A percentile compares a stretch with the other conserved stretches of the same genome.
These are phyloP conservation scores for Onchidella celtica DNA, from an alignment of 2,888 invertebrate species.

Conservation along the genomic window DNA sequence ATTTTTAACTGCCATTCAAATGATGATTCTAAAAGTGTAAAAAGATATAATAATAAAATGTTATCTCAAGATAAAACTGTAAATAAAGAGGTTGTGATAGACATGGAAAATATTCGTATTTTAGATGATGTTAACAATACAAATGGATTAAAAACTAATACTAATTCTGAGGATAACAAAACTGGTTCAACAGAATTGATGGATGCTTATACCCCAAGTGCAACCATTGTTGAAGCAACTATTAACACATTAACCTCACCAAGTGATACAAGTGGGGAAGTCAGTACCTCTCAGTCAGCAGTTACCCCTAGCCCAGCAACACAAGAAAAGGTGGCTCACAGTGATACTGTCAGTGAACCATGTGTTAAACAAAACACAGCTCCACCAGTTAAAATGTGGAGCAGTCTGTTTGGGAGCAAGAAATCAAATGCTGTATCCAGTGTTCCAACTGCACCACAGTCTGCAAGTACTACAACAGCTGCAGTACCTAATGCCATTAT, in stretches of 20 bases:
- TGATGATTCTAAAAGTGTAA: not conserved
- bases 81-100: slow-evolving; percentile 35
- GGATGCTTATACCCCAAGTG: too few relatives aligned
- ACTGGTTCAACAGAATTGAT: too few relatives aligned
- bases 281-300: too few relatives aligned
- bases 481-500: slow-evolving; percentile 26
- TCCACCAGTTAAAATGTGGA: slow-evolving; percentile 45
- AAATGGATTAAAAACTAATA: too few relatives aligned
- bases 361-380: not conserved
- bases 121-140: slow-evolving; percentile 4
- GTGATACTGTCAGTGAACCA: not conserved
- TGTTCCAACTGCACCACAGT: not conserved
- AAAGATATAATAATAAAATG: not conserved
- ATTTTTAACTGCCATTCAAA: slow-evolving; percentile 7
- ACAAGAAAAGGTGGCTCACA: too few relatives aligned
- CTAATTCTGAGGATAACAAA: too few relatives aligned
- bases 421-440: slow-evolving; percentile 13
- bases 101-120: slow-evolving; percentile 33
- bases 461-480: not conserved
- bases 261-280: too few relatives aligned
- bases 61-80: not conserved
- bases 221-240: too few relatives aligned
- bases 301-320: too few relatives aligned
- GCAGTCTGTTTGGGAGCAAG: slow-evolving; percentile 45
- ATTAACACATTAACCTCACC: too few relatives aligned